A percentile compares a stretch with the other conserved stretches of the same genome.
Conservation (phyloP, 2,888 invertebrate species). For the Leptinotarsa tumamoca region DNA sequence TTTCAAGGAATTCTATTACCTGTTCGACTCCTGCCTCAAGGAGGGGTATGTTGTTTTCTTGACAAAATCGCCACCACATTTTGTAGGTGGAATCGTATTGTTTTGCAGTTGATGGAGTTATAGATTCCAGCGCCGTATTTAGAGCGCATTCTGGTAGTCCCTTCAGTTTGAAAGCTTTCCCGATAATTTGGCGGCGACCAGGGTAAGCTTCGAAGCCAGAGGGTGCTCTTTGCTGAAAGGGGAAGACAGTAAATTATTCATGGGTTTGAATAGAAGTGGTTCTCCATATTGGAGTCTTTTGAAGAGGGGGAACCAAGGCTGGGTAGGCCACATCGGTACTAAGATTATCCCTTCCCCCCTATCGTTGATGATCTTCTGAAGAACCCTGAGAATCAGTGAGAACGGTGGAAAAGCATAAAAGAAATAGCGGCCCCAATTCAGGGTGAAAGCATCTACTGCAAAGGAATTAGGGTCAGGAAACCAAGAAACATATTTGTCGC, state of each 20-base stretch:
- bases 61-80: constrained; percentile 47
- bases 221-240: constrained; percentile 21
- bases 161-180: constrained; percentile 35
- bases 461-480: constrained; percentile 36
- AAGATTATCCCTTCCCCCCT: constrained; percentile 20
- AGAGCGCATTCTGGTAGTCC: constrained; percentile 37
- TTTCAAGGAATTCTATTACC: constrained; percentile 4
- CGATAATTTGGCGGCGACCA: constrained; percentile 49
- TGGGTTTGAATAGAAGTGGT: constrained; percentile 2
- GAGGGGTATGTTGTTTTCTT: constrained; percentile 24
- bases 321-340: constrained; percentile 21
- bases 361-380: constrained; percentile 23
- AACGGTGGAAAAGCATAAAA: constrained; percentile 46
- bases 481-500: constrained; percentile 38
- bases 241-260: neutral
- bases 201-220: constrained; percentile 10
- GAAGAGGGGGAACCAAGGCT: constrained; percentile 18
- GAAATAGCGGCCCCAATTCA: too few species aligned
- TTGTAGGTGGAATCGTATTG: constrained; percentile 44
- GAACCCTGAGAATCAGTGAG: constrained; percentile 24
- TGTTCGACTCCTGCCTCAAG: constrained; percentile 5
- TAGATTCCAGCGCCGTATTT: constrained; percentile 43
- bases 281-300: neutral
- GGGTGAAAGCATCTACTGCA: neutral
- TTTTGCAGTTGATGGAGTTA: constrained; percentile 45